These are phyloP conservation scores for Chiridota heheva DNA, from an alignment of 35 echinoderm and acorn worm genomes.

Conservation along the genomic window DNA sequence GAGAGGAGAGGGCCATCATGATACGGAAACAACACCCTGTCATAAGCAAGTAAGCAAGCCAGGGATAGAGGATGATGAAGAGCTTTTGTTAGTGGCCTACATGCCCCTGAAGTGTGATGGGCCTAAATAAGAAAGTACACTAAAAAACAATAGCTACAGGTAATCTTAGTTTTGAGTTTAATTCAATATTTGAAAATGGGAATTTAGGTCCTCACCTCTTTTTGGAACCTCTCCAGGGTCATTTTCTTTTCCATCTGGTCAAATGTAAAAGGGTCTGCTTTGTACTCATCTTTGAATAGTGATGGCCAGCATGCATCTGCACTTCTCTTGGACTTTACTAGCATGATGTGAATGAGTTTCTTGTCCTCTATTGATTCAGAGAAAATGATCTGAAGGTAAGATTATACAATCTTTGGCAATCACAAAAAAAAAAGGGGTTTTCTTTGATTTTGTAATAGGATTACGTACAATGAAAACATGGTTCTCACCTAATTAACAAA, in stretches of 20 bases:
- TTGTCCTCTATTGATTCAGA: slow-evolving; percentile 65
- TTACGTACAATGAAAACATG: background rate
- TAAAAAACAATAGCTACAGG: too few species aligned
- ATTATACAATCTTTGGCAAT: background rate
- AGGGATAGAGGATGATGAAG: too few species aligned
- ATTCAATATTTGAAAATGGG: too few species aligned
- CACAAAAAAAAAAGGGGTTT: background rate
- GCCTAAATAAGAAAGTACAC: too few species aligned
- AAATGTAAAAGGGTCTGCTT: slow-evolving; percentile 79
- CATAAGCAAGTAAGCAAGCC: too few species aligned
- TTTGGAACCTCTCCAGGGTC: slow-evolving; percentile 91
- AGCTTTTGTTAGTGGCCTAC: too few species aligned
- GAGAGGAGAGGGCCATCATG: too few species aligned
- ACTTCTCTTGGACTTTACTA: slow-evolving; percentile 53
- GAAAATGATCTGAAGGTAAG: background rate
- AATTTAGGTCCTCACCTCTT: slow-evolving; percentile 89
- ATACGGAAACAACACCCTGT: too few species aligned
- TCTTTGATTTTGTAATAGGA: background rate
- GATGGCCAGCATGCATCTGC: slow-evolving; percentile 91
- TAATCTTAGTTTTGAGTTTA: too few species aligned
- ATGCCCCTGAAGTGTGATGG: too few species aligned
- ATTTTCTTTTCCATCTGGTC: slow-evolving; percentile 99
- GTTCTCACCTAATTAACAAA: too few species aligned
- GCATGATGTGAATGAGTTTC: slow-evolving; percentile 67
- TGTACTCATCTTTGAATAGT: slow-evolving; percentile 71